A percentile compares a stretch with the other conserved stretches of the same genome.
Evolutionary conservation across 2,113 vertebrate genomes (phyloP).

Genomic region (Macquaria australasica): DNA sequence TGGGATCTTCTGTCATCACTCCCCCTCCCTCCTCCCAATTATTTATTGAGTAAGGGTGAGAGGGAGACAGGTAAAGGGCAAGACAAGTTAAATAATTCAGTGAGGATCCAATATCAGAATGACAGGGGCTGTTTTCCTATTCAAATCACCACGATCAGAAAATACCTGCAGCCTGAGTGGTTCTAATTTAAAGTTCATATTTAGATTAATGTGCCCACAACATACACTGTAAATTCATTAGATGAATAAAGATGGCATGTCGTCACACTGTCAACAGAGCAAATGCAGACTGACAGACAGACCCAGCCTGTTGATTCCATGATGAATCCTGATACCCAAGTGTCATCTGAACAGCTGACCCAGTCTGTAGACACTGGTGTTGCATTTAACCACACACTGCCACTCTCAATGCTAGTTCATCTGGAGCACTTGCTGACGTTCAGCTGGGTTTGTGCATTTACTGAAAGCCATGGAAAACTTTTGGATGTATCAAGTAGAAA

Average conservation of each 20-base stretch:
- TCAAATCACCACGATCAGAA: not conserved
- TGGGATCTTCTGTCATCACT: not conserved
- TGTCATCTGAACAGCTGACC: conserved; percentile 67
- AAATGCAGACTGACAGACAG: not conserved
- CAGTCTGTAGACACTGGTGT: not conserved
- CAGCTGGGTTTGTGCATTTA: not conserved
- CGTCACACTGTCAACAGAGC: not conserved
- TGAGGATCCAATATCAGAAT: conserved; percentile 50
- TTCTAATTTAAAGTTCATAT: not conserved
- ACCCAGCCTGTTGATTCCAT: conserved; percentile 27
- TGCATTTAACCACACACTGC: not conserved
- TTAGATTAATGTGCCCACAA: not conserved
- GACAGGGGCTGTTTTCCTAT: not conserved
- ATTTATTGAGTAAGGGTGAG: conserved; percentile 62
- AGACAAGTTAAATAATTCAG: conserved; percentile 75
- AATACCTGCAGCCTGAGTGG: not conserved
- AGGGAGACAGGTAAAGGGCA: conserved; percentile 44
- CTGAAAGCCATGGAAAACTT: conserved; percentile 92
- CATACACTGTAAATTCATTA: not conserved
- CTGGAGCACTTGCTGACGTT: not conserved
- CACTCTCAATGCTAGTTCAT: not conserved
- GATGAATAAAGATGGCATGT: not conserved
- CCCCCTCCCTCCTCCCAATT: conserved; percentile 4
- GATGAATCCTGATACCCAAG: conserved; percentile 70
- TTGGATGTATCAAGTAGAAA: conserved; percentile 92